Evolutionary conservation across 2,797 vertebrate species (phyloP).

Genomic region (Acanthis flammea): DNA sequence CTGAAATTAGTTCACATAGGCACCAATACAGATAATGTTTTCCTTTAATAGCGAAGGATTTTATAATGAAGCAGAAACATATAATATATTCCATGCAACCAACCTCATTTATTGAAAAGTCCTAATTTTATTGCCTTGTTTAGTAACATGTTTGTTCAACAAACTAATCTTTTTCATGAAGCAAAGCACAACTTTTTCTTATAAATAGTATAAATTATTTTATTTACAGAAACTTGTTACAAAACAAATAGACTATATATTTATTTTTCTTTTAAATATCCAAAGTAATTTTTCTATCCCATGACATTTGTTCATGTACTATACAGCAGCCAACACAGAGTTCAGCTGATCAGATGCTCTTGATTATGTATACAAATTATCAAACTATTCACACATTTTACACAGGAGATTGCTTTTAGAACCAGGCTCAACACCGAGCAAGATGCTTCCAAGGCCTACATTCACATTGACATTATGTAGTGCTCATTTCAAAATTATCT

Average conservation of each 20-base stretch:
- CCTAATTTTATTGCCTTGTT: conserved; percentile 80
- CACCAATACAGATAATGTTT: neutral
- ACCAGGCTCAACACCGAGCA: conserved; percentile 81
- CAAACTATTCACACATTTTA: conserved; percentile 92
- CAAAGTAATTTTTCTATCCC: conserved; percentile 95
- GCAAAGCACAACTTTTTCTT: conserved; percentile 90
- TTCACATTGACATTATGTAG: conserved; percentile 95
- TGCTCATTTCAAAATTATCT: conserved; percentile 80
- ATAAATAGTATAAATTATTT: conserved; percentile 99
- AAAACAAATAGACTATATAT: conserved; percentile 99
- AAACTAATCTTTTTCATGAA: conserved; percentile 81
- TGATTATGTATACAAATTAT: conserved; percentile 91
- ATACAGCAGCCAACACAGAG: conserved; percentile 99
- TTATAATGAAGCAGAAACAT: conserved; percentile 71
- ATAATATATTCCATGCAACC: conserved; percentile 73
- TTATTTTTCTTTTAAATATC: conserved; percentile 99
- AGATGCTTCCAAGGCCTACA: conserved; percentile 83
- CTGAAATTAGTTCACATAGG: conserved; percentile 52
- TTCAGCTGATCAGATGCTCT: conserved; percentile 97
- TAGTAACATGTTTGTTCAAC: conserved; percentile 79
- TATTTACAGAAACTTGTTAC: conserved; percentile 99
- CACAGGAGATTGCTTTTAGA: conserved; percentile 89
- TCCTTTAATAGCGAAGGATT: conserved; percentile 41
- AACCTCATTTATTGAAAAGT: conserved; percentile 78
- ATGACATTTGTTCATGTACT: conserved; percentile 99